Percentiles rank a stretch among this genome's conserved stretches.
Evolutionary conservation across 1,140 invertebrate species (phyloP).

Genomic region (Dryas iulia): DNA sequence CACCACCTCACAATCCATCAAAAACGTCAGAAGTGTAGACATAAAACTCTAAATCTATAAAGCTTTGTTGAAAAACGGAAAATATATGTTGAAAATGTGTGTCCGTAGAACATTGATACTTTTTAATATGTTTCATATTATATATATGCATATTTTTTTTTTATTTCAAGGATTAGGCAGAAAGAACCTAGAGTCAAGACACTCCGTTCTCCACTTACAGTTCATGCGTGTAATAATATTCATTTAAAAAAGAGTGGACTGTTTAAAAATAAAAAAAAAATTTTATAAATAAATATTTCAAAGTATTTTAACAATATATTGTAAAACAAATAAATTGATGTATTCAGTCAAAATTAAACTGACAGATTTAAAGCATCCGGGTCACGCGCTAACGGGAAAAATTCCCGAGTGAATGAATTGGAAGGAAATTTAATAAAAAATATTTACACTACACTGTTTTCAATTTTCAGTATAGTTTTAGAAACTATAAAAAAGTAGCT

Average conservation of each 20-base stretch:
- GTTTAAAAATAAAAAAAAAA: too few species aligned
- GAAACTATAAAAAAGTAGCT: too few species aligned
- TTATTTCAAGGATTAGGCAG: too few species aligned
- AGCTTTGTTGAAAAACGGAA: conserved; percentile 35
- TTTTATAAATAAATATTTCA: too few species aligned
- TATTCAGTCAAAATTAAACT: not conserved
- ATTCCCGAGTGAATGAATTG: not conserved
- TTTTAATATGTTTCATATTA: conserved; percentile 27
- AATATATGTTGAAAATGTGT: conserved; percentile 13
- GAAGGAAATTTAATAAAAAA: not conserved
- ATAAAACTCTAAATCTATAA: conserved; percentile 46
- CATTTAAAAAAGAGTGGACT: too few species aligned
- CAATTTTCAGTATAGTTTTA: too few species aligned
- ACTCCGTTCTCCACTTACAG: too few species aligned
- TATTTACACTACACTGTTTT: not conserved
- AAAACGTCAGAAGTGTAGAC: conserved; percentile 46
- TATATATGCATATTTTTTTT: too few species aligned
- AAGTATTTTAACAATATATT: not conserved
- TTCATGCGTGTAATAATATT: too few species aligned
- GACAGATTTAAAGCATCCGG: not conserved
- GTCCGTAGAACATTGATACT: conserved; percentile 4
- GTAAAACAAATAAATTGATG: not conserved
- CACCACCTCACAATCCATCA: conserved; percentile 45
- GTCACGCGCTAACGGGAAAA: not conserved
- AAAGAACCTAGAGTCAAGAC: too few species aligned